phyloP scores from a whole-genome alignment of 2,113 vertebrate genomes.

The Notiomystis cincta region DNA sequence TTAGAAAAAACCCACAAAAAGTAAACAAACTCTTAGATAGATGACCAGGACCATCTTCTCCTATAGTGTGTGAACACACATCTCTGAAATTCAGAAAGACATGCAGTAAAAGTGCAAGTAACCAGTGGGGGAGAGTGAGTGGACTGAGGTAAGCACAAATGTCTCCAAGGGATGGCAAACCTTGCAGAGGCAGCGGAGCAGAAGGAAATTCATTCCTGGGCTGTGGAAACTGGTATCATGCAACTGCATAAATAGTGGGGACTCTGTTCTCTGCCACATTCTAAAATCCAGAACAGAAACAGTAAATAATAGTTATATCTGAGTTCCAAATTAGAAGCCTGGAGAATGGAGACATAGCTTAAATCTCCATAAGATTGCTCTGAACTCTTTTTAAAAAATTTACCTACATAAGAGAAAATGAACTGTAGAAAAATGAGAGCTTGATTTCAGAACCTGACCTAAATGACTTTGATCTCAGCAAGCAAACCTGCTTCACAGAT shows the following conservation, averaged over 20 bases:
- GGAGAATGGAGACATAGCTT: not conserved
- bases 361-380: not conserved
- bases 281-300: not conserved
- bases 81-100: not conserved
- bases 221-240: not conserved
- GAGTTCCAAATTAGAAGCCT: not conserved
- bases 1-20: not conserved
- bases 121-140: not conserved
- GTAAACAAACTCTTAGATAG: not conserved
- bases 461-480: not conserved
- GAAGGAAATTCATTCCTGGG: not conserved
- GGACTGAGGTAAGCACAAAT: not conserved
- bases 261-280: not conserved
- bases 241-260: not conserved
- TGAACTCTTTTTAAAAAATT: not conserved
- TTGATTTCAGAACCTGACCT: not conserved
- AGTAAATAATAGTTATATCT: not conserved
- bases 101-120: not conserved
- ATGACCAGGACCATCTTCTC: not conserved
- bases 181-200: not conserved
- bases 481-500: not conserved
- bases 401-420: not conserved
- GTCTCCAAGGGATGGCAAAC: not conserved
- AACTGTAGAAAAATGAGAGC: not conserved
- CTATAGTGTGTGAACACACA: not conserved